Evolutionary conservation across 2,888 invertebrate genomes (phyloP).

Genomic region (Liodrosophila aerea): DNA sequence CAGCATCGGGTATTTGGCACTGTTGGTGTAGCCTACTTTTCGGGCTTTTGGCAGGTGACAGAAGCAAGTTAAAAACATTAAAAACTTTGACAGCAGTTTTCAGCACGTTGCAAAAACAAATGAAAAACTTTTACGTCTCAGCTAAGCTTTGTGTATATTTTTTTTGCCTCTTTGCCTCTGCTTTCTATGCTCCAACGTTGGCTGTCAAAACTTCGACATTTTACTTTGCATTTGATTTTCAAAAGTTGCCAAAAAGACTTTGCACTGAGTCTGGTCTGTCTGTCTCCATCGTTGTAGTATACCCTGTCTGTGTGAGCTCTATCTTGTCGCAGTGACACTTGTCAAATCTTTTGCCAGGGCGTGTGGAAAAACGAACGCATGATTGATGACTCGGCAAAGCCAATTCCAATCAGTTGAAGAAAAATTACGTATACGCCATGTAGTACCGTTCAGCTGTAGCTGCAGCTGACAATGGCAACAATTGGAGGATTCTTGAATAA

Average conservation of each 20-base stretch:
- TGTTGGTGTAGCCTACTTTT: slow-evolving; percentile 50
- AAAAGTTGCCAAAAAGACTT: slow-evolving; percentile 38
- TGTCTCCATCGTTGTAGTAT: slow-evolving; percentile 10
- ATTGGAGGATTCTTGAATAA: slow-evolving; percentile 28
- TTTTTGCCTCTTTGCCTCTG: not conserved
- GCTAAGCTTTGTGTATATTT: slow-evolving; percentile 26
- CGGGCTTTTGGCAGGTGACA: slow-evolving; percentile 64
- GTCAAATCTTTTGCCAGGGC: slow-evolving; percentile 70
- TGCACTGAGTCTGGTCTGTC: not conserved
- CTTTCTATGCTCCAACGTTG: slow-evolving; percentile 1
- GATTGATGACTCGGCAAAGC: slow-evolving; percentile 74
- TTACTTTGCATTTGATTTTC: slow-evolving; percentile 75
- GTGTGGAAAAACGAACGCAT: slow-evolving; percentile 71
- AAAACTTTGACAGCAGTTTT: slow-evolving; percentile 77
- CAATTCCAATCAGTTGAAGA: slow-evolving; percentile 63
- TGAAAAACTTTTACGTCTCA: slow-evolving; percentile 51
- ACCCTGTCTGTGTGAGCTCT: slow-evolving; percentile 29
- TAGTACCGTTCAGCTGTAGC: slow-evolving; percentile 17
- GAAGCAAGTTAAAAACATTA: slow-evolving; percentile 73
- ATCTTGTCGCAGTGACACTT: slow-evolving; percentile 71
- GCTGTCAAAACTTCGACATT: slow-evolving; percentile 69
- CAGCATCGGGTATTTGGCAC: slow-evolving; percentile 19
- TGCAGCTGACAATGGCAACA: slow-evolving; percentile 44
- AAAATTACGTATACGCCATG: slow-evolving; percentile 69
- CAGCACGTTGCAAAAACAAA: slow-evolving; percentile 66